These are phyloP conservation scores for Danio kyathit DNA, from an alignment of 2,797 vertebrate genomes.

Conservation along the genomic window DNA sequence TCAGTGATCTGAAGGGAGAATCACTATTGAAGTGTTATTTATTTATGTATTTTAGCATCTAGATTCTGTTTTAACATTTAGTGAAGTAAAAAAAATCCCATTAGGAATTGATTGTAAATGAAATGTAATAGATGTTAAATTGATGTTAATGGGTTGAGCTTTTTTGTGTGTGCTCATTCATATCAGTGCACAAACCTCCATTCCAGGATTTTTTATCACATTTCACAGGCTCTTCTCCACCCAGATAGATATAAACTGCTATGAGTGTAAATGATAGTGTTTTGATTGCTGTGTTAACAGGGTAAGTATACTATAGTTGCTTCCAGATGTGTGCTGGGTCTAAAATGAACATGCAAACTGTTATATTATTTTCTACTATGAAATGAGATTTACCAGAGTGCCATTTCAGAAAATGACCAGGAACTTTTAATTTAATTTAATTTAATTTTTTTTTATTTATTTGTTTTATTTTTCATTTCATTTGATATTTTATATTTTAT, in stretches of 20 bases:
- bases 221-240: conserved; percentile 5
- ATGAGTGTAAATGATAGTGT: conserved; percentile 14
- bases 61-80: background rate
- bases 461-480: no score
- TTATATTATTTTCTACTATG: background rate
- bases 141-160: conserved; percentile 6
- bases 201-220: background rate
- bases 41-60: background rate
- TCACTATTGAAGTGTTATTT: background rate
- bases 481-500: background rate
- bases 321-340: background rate
- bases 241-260: conserved; percentile 22
- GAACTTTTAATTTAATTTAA: background rate
- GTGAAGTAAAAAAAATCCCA: background rate
- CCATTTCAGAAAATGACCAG: background rate
- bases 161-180: background rate
- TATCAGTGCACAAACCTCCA: background rate
- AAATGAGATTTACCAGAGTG: background rate
- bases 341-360: conserved; percentile 4
- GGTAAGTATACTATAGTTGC: background rate
- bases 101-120: background rate
- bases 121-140: background rate
- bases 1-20: background rate
- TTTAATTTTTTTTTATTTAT: background rate
- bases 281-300: background rate